phyloP scores from a whole-genome alignment of 2,113 vertebrate genomes.

The Hirundichthys speculiger region DNA sequence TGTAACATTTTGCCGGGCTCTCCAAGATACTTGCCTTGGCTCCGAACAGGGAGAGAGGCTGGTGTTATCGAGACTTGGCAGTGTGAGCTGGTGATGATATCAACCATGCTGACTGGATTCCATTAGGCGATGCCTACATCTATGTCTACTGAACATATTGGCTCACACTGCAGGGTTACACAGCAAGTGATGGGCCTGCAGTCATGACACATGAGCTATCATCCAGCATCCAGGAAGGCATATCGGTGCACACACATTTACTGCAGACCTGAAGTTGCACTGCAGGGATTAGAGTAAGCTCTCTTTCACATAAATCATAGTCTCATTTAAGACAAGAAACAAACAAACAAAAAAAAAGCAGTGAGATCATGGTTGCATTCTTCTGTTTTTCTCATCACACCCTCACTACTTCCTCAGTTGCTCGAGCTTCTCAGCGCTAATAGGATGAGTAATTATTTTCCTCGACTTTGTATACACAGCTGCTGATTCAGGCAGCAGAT shows the following conservation, averaged over 20 bases:
- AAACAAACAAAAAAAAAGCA: conserved; percentile 3
- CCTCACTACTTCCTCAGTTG: conserved; percentile 37
- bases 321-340: conserved; percentile 12
- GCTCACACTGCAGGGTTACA: conserved; percentile 49
- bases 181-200: conserved; percentile 61
- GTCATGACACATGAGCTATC: conserved; percentile 71
- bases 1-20: conserved; percentile 75
- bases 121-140: conserved; percentile 78
- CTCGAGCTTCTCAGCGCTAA: conserved; percentile 45
- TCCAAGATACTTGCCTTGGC: conserved; percentile 70
- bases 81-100: conserved; percentile 76
- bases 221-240: conserved; percentile 62
- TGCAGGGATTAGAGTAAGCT: conserved; percentile 55
- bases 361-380: conserved; percentile 31
- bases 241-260: conserved; percentile 66
- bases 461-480: conserved; percentile 41
- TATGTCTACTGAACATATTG: conserved; percentile 71
- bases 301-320: conserved; percentile 46
- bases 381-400: conserved; percentile 11
- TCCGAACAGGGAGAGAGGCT: conserved; percentile 50
- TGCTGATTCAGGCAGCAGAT: conserved; percentile 65
- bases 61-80: conserved; percentile 72
- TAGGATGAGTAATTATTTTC: conserved; percentile 23
- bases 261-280: conserved; percentile 55
- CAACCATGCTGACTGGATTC: conserved; percentile 74